Base-by-base conservation (phyloP, 2,888 invertebrate species). In the Teleiodes luculella region DNA sequence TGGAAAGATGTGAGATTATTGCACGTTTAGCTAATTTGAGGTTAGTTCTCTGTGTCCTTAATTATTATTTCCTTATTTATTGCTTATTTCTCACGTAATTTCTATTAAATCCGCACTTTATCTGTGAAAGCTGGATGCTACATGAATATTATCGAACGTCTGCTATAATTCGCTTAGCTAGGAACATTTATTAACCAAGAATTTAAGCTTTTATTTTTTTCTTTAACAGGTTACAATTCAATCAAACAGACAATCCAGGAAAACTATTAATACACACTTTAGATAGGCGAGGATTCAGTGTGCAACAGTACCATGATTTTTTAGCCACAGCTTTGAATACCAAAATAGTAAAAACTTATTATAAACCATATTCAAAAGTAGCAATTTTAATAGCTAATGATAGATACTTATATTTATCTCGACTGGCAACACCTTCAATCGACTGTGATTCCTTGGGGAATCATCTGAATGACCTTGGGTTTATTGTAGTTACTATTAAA, bases 381-480 rank as follows among this genome's bases (percentile, higher is more conserved):
- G 90, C 90, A 1, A 76, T 90, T 52, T 67, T 90, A 0, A 78
- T 90, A 52, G 88, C 83, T 0, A 90, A 90, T 59, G 80, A 87
- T 30, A 81, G 77, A 63, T 90, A 90, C 56, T 61, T 62, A 24
- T 58, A 83, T 61, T 74, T 90, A 56, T 72, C 86, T 0, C 83
- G 84, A 53, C 57, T 90, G 30, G 80, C 76, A 0, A 88, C 90
- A 41, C 90, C 90, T 0, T 75, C 81, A 2, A 70, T 78, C 30
- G 90, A 90, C 54, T 90, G 90, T 64, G 79, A 82, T 36, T 73
- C 78, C 0, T 62, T 90, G 36, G 80, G 80, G 1, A 59, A 66
- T 2, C 77, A 75, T 58, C 67, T 90, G 45, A 80, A 75, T 55
- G 68, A 64, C 11, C 64, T 87, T 16, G 90, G 83, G 1, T 90